Evolutionary conservation across 2,113 vertebrate species (phyloP), one percentile per base, ranked within the genome.

Genomic region (Ammodytes marinus): DNA sequence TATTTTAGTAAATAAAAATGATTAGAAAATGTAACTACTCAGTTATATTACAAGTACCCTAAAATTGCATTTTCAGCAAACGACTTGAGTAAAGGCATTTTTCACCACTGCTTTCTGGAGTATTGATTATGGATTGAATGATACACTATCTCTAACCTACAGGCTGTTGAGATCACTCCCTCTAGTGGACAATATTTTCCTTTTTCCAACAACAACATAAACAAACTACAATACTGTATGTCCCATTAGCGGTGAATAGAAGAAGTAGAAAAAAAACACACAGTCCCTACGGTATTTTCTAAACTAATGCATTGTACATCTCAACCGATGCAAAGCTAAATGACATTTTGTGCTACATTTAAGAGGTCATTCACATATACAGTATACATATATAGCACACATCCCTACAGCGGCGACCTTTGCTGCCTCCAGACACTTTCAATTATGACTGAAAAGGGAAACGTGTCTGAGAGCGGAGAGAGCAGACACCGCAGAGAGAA

Each of bases 321-420:
- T 4, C 6, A 74, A 76, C 57, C 37, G 66, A 86, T 60, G 80
- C 77, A 75, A 84, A 78, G 46, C 53, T 57, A 69, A 89, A 84
- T 80, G 58, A 77, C 53, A 82, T 77, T 55, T 80, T 82, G 80
- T 59, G 79, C 79, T 72, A 46, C 74, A 66, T 87, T 83, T 86
- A 83, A 88, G 76, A 75, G 74, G 82, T 83, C 83, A 81, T 39
- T 7, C 27, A 2, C 27, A 27, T 59, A 73, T 8, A 74, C 6
- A 61, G 63, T 12, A 0, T 37, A 2, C 27, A 27, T 59, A 73
- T 8, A 74, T 8, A 61, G 63, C 14, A 0, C 52, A 61, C 49
- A 45, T 46, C 76, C 70, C 73, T 6, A 12, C 61, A 80, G 78
- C 69, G 74, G 37, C 77, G 77, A 89, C 88, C 85, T 83, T 77